Base-by-base conservation (phyloP, 2,888 invertebrate species). In the Cybosia mesomella region DNA sequence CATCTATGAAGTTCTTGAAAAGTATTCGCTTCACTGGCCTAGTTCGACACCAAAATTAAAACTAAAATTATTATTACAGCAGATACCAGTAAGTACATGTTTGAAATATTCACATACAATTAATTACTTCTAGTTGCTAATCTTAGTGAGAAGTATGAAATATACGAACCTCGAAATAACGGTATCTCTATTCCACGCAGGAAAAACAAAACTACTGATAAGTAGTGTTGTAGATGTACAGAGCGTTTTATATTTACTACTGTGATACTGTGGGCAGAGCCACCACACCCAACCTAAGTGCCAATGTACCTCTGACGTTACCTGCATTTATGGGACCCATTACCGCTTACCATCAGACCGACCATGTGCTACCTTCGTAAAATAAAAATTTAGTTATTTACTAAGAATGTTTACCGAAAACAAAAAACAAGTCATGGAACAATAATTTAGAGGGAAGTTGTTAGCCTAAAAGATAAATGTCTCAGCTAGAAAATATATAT, bases 401-500 rank as follows among this genome's bases (percentile, higher is more conserved):
- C 15, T 24, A 62, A 32, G n/a, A 53, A 21, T n/a, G 8, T 49
- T 5, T n/a, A 3, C 28, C 28, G n/a, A 53, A 62, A 32, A 28
- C 18, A 54, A 53, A 54, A 54, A 21, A 10, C 0, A n/a, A 13
- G 11, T 21, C 13, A 58, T 11, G 32, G 22, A 55, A 36, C 58
- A 59, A 34, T 53, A 66, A 73, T 54, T 60, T 34, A 66, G 59
- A 49, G 64, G 24, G 36, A 43, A 70, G 66, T 63, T 73, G 68
- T 60, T 68, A 67, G 57, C 53, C 63, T 21, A 21, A 36, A 67
- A 69, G 62, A 79, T 73, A 69, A 73, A 60, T 61, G 67, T 79
- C 64, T 71, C 69, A 63, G 67, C 53, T 67, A 32, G 60, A 39
- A 63, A 73, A 74, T 82, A 82, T n/a, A n/a, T n/a, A n/a, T n/a